Conservation (phyloP, 2,888 invertebrate species). For the Chironomus tentans region DNA sequence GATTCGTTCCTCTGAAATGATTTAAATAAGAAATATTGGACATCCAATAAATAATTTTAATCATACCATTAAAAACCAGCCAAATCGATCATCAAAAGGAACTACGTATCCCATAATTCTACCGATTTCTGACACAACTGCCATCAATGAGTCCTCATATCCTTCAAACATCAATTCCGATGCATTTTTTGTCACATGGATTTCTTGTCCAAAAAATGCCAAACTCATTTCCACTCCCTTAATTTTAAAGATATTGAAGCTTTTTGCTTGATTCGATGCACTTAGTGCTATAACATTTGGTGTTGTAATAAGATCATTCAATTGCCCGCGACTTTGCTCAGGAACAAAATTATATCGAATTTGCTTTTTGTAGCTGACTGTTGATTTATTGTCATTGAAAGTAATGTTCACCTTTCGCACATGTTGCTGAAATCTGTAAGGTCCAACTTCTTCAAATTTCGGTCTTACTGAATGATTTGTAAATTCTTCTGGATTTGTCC, state of each 20-base stretch:
- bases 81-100: constrained; percentile 59
- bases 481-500: constrained; percentile 57
- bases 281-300: constrained; percentile 62
- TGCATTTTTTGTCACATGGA: constrained; percentile 54
- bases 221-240: constrained; percentile 53
- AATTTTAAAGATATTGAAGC: constrained; percentile 50
- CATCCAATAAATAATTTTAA: background rate
- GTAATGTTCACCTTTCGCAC: constrained; percentile 56
- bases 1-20: constrained; percentile 11
- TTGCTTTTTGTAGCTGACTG: constrained; percentile 62
- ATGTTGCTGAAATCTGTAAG: constrained; percentile 50
- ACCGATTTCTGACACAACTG: constrained; percentile 49
- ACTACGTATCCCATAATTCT: constrained; percentile 41
- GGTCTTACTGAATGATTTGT: constrained; percentile 45
- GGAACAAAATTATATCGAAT: constrained; percentile 63
- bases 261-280: constrained; percentile 44
- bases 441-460: constrained; percentile 44
- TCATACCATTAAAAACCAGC: constrained; percentile 67
- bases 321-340: constrained; percentile 53
- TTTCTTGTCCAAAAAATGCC: constrained; percentile 46
- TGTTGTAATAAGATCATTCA: constrained; percentile 60
- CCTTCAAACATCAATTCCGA: constrained; percentile 70
- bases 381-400: constrained; percentile 59
- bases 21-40: too few species aligned
- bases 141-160: constrained; percentile 64